A percentile compares a stretch with the other conserved stretches of the same genome.
Conservation (phyloP, 1,140 invertebrate species). For the Maniola jurtina region DNA sequence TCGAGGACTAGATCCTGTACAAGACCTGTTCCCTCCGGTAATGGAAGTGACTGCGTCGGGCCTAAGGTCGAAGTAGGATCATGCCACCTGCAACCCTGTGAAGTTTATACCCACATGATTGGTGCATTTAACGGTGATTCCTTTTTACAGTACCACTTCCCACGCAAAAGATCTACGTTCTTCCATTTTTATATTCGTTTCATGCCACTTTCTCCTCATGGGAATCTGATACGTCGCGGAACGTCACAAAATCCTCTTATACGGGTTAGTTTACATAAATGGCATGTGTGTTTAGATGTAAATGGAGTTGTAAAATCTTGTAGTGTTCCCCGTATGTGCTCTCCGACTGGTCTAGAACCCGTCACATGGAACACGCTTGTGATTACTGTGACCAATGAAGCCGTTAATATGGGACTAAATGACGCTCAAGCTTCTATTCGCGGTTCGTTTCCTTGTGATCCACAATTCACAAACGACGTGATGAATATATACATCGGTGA, state of each 20-base stretch:
- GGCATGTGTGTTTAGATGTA: slow-evolving; percentile 63
- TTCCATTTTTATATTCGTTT: slow-evolving; percentile 67
- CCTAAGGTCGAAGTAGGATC: slow-evolving; percentile 54
- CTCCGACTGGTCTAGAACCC: slow-evolving; percentile 45
- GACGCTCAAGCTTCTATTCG: slow-evolving; percentile 46
- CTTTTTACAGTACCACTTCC: slow-evolving; percentile 54
- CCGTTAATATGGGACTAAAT: slow-evolving; percentile 53
- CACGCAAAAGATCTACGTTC: slow-evolving; percentile 50
- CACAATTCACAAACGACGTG: slow-evolving; percentile 49
- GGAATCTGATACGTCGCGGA: slow-evolving; percentile 53
- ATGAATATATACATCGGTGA: slow-evolving; percentile 58
- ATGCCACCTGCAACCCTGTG: slow-evolving; percentile 61
- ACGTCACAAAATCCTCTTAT: slow-evolving; percentile 42
- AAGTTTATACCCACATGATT: slow-evolving; percentile 50
- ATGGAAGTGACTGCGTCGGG: slow-evolving; percentile 49
- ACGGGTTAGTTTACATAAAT: slow-evolving; percentile 59
- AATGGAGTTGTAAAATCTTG: slow-evolving; percentile 48
- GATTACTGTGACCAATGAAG: slow-evolving; percentile 56
- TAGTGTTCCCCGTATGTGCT: slow-evolving; percentile 50
- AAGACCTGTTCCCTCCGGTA: slow-evolving; percentile 54
- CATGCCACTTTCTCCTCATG: slow-evolving; percentile 61
- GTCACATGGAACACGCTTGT: slow-evolving; percentile 56
- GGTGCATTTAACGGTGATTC: slow-evolving; percentile 64
- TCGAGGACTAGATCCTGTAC: slow-evolving; percentile 61
- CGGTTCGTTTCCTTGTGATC: slow-evolving; percentile 54